Percentiles rank a stretch among this genome's conserved stretches.
phyloP scores from a whole-genome alignment of 2,888 invertebrate genomes.

The Keiferia lycopersicella region DNA sequence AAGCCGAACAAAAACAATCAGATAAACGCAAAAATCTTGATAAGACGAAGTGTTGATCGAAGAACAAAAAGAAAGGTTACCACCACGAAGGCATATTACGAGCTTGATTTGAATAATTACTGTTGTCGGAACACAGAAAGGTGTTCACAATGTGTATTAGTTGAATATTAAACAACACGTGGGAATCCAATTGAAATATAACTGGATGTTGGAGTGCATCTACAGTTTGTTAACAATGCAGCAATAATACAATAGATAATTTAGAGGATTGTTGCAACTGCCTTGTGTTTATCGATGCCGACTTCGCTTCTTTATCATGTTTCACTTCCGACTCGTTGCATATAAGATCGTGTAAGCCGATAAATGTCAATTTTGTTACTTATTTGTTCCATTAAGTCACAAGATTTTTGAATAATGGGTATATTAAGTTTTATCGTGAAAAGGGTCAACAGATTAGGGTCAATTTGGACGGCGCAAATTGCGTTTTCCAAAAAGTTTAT shows the following conservation, averaged over 20 bases:
- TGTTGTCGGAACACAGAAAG: slow-evolving; percentile 48
- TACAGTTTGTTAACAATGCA: slow-evolving; percentile 35
- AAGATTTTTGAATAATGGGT: background rate
- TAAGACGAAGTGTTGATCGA: slow-evolving; percentile 41
- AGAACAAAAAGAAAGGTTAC: slow-evolving; percentile 54
- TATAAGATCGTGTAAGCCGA: no score
- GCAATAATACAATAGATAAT: slow-evolving; percentile 41
- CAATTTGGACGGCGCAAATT: no score
- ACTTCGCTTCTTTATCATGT: slow-evolving; percentile 18
- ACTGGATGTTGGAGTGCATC: slow-evolving; percentile 41
- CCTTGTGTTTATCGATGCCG: slow-evolving; percentile 25
- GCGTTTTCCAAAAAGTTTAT: no score
- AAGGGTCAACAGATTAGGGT: no score
- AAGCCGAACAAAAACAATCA: slow-evolving; percentile 33
- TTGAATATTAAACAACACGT: slow-evolving; percentile 64
- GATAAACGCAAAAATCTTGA: slow-evolving; percentile 44
- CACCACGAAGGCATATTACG: slow-evolving; percentile 50
- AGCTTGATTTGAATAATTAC: slow-evolving; percentile 65
- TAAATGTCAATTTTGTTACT: no score
- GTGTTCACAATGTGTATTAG: slow-evolving; percentile 49
- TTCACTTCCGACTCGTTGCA: slow-evolving; percentile 16
- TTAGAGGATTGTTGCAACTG: slow-evolving; percentile 34
- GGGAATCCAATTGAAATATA: slow-evolving; percentile 62
- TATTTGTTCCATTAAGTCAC: no score
- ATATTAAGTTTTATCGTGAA: background rate